Base-by-base conservation (phyloP, 1,140 invertebrate genomes). In the Leptinotarsa defecta region DNA sequence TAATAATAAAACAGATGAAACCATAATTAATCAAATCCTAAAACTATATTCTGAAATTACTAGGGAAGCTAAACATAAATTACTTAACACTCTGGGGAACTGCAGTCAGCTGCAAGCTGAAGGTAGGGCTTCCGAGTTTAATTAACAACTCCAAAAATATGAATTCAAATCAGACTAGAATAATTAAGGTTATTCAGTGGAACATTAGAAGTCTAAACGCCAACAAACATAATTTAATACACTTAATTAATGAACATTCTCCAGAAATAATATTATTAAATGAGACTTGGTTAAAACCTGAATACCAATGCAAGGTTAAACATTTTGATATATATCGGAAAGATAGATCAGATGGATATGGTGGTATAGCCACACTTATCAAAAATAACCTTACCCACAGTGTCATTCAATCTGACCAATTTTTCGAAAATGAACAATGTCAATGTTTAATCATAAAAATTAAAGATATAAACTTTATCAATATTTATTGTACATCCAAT, bases 251-350 rank as follows among this genome's bases (percentile, higher is more conserved):
- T 4, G 61, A 48, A 68, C 8, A 69, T 48, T 70, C 43, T 17
- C 69, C 74, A 20, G 76, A 74, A 22, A 27, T 77, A n/a, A 72
- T 77, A n/a, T 19, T 72, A 0, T 8, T 74, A 3, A 77, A 77
- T 34, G 76, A 77, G 74, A 77, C 76, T 48, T 77, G 71, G 71
- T 48, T 77, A 48, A 75, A 77, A 24, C 20, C 43, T 13, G 63
- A 52, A 15, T 1, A 65, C 19, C 27, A 34, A 0, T 34, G 27
- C 27, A 34, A 74, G 20, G 48, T 77, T 3, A 70, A 74, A 11
- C 3, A 34, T 48, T 77, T 62, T 61, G 48, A 48, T 67, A 49
- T 72, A 13, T 48, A 74, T 19, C 8, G 69, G 49, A 68, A 77
- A 27, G 76, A 34, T 34, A 34, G 27, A 34, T 34, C 27, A 34